Evolutionary conservation across 2,113 vertebrate species (phyloP).

Genomic region (Brachyhypopomus gauderio): DNA sequence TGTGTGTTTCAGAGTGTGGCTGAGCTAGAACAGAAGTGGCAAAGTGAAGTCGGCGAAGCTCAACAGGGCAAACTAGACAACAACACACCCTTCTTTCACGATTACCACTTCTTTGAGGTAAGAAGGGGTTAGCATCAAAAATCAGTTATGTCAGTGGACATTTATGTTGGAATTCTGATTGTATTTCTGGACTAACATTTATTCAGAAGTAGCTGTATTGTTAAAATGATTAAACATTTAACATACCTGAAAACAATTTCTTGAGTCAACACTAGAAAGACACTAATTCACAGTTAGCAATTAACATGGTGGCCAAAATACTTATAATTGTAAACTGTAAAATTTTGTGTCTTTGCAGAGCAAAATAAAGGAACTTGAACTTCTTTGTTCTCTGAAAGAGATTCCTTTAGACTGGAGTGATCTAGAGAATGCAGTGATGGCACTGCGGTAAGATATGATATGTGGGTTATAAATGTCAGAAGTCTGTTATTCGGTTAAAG

Average conservation of each 20-base stretch:
- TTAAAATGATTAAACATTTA: too few relatives aligned
- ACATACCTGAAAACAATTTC: too few relatives aligned
- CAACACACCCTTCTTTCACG: conserved; percentile 92
- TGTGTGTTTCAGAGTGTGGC: conserved; percentile 85
- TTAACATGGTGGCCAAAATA: background rate
- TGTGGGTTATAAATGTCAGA: too few relatives aligned
- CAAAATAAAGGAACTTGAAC: conserved; percentile 96
- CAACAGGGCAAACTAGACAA: conserved; percentile 93
- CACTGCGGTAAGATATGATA: conserved; percentile 78
- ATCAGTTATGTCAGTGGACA: too few relatives aligned
- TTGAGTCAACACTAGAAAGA: background rate
- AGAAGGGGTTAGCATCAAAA: conserved; percentile 27
- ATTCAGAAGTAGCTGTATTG: too few relatives aligned
- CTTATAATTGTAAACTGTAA: background rate
- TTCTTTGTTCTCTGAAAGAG: conserved; percentile 95
- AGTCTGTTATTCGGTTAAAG: too few relatives aligned
- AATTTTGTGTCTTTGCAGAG: conserved; percentile 73
- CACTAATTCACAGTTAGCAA: background rate
- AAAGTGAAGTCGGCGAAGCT: conserved; percentile 92
- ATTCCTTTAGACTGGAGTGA: conserved; percentile 91
- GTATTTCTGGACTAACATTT: too few relatives aligned
- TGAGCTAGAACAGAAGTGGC: conserved; percentile 97
- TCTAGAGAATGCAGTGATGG: conserved; percentile 92
- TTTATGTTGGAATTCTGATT: too few relatives aligned
- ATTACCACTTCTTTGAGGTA: conserved; percentile 98